Conservation (phyloP, 2,797 vertebrate species). For the Enteromius treurensis region DNA sequence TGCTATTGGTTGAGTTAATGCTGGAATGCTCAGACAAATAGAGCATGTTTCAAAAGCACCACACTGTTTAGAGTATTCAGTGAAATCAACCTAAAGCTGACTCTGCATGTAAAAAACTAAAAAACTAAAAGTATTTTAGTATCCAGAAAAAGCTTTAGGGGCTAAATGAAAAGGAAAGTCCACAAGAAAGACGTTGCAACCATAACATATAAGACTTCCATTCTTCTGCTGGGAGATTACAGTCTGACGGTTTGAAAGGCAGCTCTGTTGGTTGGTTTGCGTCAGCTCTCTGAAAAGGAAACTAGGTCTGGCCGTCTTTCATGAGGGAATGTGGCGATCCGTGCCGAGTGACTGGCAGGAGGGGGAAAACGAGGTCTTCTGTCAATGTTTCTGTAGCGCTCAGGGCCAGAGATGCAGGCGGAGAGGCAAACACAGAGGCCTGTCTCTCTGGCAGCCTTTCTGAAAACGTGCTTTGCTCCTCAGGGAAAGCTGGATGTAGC, state of each 20-base stretch:
- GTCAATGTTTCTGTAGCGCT: constrained; percentile 69
- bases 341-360: constrained; percentile 59
- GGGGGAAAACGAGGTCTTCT: constrained; percentile 61
- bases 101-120: background rate
- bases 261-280: constrained; percentile 59
- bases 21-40: background rate
- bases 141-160: constrained; percentile 12
- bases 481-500: constrained; percentile 50
- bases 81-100: background rate
- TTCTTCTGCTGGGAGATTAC: constrained; percentile 55
- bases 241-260: constrained; percentile 58
- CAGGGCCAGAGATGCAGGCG: constrained; percentile 61
- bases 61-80: background rate
- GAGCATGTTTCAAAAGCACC: background rate
- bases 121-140: background rate
- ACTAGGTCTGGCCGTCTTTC: constrained; percentile 60
- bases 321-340: constrained; percentile 56
- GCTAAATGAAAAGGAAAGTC: constrained; percentile 32
- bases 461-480: constrained; percentile 55
- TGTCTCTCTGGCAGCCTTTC: constrained; percentile 65
- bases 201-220: constrained; percentile 37
- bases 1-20: background rate
- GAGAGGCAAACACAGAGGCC: constrained; percentile 62
- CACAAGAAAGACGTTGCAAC: constrained; percentile 38
- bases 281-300: constrained; percentile 62